A percentile compares a stretch with the other conserved stretches of the same genome.
Evolutionary conservation across 2,113 vertebrate species (phyloP).

Genomic region (Dasyurus viverrinus): DNA sequence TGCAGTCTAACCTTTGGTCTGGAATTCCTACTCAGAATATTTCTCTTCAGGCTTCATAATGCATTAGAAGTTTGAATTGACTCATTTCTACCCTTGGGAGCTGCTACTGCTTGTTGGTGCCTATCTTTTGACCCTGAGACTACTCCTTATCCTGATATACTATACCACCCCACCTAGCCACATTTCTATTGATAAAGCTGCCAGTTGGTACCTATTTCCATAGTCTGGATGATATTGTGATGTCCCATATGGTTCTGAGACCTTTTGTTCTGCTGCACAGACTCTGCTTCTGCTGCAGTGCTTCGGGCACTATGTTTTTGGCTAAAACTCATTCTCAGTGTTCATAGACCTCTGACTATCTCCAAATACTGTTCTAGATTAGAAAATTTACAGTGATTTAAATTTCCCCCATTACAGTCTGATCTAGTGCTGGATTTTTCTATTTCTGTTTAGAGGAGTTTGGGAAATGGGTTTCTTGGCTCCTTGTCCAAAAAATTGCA

Average conservation of each 20-base stretch:
- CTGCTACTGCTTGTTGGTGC: not conserved
- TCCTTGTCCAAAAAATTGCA: not conserved
- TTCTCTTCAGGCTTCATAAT: not conserved
- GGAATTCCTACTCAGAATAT: not conserved
- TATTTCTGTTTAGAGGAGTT: not conserved
- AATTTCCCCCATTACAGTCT: not conserved
- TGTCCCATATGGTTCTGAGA: not conserved
- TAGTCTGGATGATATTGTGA: not conserved
- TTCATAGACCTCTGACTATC: not conserved
- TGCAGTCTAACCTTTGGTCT: not conserved
- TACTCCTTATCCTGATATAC: not conserved
- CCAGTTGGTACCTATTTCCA: not conserved
- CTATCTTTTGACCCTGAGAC: not conserved
- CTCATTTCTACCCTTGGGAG: not conserved
- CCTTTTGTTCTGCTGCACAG: not conserved
- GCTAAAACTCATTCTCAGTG: not conserved
- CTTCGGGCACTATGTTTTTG: not conserved
- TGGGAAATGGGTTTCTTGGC: not conserved
- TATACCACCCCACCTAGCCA: not conserved
- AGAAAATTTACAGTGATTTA: not conserved
- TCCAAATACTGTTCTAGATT: not conserved
- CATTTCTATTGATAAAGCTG: not conserved
- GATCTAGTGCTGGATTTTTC: not conserved
- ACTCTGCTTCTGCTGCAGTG: not conserved
- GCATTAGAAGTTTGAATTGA: not conserved